A percentile compares a stretch with the other conserved stretches of the same genome.
Conservation (phyloP, 2,113 vertebrate species). For the Egretta garzetta region DNA sequence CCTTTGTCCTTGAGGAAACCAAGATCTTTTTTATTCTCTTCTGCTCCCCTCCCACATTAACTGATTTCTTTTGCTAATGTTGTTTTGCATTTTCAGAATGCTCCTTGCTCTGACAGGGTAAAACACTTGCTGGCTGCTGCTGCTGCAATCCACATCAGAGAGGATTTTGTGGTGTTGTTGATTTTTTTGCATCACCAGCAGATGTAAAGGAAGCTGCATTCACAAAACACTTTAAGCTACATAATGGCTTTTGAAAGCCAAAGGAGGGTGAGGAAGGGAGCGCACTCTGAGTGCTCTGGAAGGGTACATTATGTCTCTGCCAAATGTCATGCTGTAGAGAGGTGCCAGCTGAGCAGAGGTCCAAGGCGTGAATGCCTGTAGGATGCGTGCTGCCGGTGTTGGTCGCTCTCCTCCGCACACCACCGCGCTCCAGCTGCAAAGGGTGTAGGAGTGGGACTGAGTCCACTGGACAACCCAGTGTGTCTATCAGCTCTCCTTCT, state of each 20-base stretch:
- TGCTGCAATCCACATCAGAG: background rate
- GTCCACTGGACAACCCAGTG: background rate
- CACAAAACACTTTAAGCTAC: conserved; percentile 3
- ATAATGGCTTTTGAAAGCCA: conserved; percentile 49
- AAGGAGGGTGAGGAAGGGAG: conserved; percentile 21
- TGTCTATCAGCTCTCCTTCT: background rate
- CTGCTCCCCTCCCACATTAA: background rate
- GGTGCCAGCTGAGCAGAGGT: background rate
- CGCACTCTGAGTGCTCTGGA: background rate
- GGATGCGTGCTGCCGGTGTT: accelerated
- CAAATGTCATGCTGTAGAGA: background rate
- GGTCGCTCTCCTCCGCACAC: background rate
- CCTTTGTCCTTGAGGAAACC: background rate
- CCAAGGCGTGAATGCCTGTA: background rate
- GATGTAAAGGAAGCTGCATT: conserved; percentile 60
- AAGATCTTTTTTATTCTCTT: background rate
- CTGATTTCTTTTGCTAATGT: background rate
- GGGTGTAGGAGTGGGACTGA: background rate
- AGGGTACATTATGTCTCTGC: conserved; percentile 2
- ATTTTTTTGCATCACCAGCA: conserved; percentile 50
- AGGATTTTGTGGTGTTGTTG: background rate
- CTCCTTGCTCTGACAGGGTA: background rate
- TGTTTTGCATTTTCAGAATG: background rate
- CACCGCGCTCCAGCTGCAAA: background rate
- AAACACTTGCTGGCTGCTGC: background rate